Evolutionary conservation across 2,888 invertebrate genomes (phyloP).

Genomic region (Litoditis marina): DNA sequence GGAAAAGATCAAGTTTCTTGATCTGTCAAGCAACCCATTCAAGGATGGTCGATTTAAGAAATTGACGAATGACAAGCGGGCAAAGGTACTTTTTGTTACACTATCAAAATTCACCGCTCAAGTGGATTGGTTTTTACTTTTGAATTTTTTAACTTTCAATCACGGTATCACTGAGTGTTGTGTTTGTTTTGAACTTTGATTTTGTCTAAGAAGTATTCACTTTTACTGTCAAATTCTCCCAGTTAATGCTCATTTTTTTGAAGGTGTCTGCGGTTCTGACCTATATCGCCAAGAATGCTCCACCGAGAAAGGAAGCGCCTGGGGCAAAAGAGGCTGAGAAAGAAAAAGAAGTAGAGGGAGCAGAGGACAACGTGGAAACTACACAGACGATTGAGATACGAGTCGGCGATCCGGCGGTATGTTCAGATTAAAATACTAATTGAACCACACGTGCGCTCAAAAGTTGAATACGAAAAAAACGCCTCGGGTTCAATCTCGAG

Average conservation of each 20-base stretch:
- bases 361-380: too few relatives aligned
- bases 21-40: slow-evolving; percentile 35
- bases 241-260: slow-evolving; percentile 1
- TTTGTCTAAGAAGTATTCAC: background rate
- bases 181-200: background rate
- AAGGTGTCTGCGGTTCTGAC: slow-evolving; percentile 26
- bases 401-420: too few relatives aligned
- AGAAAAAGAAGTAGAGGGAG: too few relatives aligned
- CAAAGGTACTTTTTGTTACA: slow-evolving; percentile 19
- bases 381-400: too few relatives aligned
- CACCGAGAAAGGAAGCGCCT: slow-evolving; percentile 8
- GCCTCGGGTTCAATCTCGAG: too few relatives aligned
- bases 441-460: too few relatives aligned
- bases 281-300: slow-evolving; percentile 23
- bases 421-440: too few relatives aligned
- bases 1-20: slow-evolving; percentile 21
- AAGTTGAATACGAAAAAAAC: too few relatives aligned
- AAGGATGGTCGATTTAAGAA: slow-evolving; percentile 36
- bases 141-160: background rate
- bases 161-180: background rate
- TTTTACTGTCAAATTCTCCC: too few relatives aligned
- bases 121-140: background rate
- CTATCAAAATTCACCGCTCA: too few relatives aligned
- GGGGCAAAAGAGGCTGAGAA: background rate
- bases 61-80: slow-evolving; percentile 40